phyloP scores from a whole-genome alignment of 2,888 invertebrate species.

The Lasiommata megera region DNA sequence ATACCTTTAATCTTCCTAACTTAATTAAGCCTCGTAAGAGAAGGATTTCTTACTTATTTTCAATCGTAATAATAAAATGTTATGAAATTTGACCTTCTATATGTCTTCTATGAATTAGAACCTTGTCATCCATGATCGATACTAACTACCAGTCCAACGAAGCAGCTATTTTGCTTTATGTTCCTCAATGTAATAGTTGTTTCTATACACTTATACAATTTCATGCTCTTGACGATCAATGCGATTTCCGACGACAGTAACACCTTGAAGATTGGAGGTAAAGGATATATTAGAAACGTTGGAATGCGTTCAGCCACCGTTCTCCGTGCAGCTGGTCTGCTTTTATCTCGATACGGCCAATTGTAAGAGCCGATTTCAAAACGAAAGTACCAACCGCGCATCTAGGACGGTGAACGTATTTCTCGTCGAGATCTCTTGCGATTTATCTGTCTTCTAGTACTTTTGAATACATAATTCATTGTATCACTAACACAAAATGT shows the following conservation, averaged over 20 bases:
- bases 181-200: constrained; percentile 1
- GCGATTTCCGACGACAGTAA: constrained; percentile 4
- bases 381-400: constrained; percentile 80
- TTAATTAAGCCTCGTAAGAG: no score
- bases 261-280: constrained; percentile 21
- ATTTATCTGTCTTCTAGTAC: constrained; percentile 67
- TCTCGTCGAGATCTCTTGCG: constrained; percentile 76
- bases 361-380: constrained; percentile 80
- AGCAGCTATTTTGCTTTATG: no score
- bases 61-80: no score
- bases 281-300: constrained; percentile 43
- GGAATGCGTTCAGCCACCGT: constrained; percentile 61
- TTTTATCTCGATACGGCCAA: constrained; percentile 76
- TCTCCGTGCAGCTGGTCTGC: constrained; percentile 57
- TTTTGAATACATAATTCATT: constrained; percentile 46
- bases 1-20: no score
- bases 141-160: no score
- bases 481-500: constrained; percentile 27
- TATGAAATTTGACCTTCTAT: no score
- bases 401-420: constrained; percentile 81
- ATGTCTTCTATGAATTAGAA: no score
- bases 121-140: no score
- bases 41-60: no score
- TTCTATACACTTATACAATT: constrained; percentile 15
- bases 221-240: constrained; percentile 2